Conservation (phyloP, 2,888 invertebrate species). For the Synergus umbraculus region DNA sequence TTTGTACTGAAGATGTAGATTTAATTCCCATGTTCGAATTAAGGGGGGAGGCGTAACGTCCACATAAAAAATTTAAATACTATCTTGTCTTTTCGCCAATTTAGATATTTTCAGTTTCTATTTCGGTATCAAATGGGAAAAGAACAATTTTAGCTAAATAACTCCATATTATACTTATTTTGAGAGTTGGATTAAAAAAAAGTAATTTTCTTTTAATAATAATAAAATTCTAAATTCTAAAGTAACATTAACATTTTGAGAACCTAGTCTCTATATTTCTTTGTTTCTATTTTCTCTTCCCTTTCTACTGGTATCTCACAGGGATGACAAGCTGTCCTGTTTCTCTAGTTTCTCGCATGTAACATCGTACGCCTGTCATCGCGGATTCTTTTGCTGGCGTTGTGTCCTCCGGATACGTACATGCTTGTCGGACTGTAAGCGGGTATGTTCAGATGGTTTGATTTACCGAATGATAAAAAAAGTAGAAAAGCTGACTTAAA, state of each 20-base stretch:
- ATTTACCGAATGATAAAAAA: neutral
- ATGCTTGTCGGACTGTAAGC: constrained; percentile 12
- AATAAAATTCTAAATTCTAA: too few relatives aligned
- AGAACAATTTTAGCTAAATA: too few relatives aligned
- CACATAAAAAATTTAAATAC: too few relatives aligned
- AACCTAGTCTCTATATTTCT: neutral
- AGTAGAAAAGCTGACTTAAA: too few relatives aligned
- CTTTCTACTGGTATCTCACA: neutral
- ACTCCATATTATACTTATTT: too few relatives aligned
- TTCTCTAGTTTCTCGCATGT: constrained; percentile 25
- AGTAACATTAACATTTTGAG: neutral
- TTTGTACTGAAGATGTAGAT: too few relatives aligned
- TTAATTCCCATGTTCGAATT: too few relatives aligned
- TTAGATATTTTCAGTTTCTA: too few relatives aligned
- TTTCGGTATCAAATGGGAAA: too few relatives aligned
- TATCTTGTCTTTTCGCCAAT: too few relatives aligned
- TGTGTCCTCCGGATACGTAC: neutral
- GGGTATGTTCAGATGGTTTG: neutral
- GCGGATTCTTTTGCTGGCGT: constrained; percentile 19
- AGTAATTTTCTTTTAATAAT: neutral
- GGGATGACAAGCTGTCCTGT: constrained; percentile 28
- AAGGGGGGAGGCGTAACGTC: too few relatives aligned
- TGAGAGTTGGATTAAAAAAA: neutral
- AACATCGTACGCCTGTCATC: constrained; percentile 35
- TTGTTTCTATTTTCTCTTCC: constrained; percentile 4